Percentiles rank a stretch among this genome's conserved stretches.
These are phyloP conservation scores for Acholoe squamosa DNA, from an alignment of 2,888 invertebrate species.

Conservation along the genomic window DNA sequence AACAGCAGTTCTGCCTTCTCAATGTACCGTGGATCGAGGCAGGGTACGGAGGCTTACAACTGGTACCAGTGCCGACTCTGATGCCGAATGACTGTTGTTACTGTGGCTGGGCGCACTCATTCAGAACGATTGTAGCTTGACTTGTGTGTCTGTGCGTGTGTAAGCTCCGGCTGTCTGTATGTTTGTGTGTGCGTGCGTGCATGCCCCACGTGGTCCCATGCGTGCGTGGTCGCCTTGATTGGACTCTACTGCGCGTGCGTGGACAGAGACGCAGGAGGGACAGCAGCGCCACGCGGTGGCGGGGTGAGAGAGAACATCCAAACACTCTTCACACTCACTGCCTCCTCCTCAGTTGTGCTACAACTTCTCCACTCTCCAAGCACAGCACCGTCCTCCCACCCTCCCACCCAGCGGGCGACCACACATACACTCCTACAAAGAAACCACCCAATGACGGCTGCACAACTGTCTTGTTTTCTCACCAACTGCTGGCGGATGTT, in stretches of 20 bases:
- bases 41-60: constrained; percentile 2
- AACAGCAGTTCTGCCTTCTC: not conserved
- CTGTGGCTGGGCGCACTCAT: constrained; percentile 35
- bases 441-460: constrained; percentile 55
- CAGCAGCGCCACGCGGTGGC: constrained; percentile 38
- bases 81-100: constrained; percentile 41
- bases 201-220: not conserved
- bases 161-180: constrained; percentile 52
- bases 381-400: constrained; percentile 2
- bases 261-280: too few relatives aligned
- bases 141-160: constrained; percentile 54
- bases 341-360: not conserved
- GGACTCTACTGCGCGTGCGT: constrained; percentile 39
- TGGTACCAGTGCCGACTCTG: not conserved
- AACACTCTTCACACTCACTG: not conserved
- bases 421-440: constrained; percentile 13
- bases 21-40: constrained; percentile 13
- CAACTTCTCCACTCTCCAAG: not conserved
- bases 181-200: constrained; percentile 52
- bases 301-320: not conserved
- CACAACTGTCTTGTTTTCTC: constrained; percentile 19
- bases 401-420: not conserved
- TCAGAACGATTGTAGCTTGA: constrained; percentile 49
- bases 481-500: not conserved
- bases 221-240: constrained; percentile 44